phyloP scores from a whole-genome alignment of 2,797 vertebrate species.

The Peromyscus aztecus region DNA sequence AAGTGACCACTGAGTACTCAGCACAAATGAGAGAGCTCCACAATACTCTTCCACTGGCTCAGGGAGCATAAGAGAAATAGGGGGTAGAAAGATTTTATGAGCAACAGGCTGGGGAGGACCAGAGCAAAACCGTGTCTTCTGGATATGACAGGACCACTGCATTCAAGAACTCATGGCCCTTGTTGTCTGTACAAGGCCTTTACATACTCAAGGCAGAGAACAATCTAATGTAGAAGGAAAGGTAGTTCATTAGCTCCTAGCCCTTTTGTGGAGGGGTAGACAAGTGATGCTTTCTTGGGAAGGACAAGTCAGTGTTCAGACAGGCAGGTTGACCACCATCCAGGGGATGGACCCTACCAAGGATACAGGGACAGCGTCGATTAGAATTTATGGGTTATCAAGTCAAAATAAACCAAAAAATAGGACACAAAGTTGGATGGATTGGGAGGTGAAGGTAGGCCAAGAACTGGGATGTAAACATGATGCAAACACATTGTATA shows the following conservation, averaged over 20 bases:
- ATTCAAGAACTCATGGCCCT: neutral
- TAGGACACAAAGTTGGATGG: too few species aligned
- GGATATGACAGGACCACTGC: neutral
- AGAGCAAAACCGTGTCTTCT: neutral
- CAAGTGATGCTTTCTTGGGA: neutral
- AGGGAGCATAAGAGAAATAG: neutral
- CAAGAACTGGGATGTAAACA: too few species aligned
- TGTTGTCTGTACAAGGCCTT: neutral
- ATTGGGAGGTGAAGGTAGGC: neutral
- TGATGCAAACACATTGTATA: neutral
- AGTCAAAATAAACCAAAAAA: neutral
- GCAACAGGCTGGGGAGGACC: rapidly evolving
- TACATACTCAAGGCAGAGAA: too few species aligned
- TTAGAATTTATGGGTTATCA: neutral
- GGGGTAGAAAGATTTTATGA: neutral
- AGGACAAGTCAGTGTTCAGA: neutral
- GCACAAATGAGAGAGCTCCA: neutral
- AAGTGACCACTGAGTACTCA: neutral
- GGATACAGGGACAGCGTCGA: too few species aligned
- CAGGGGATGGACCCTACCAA: too few species aligned
- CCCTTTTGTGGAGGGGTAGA: neutral
- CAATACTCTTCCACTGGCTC: neutral
- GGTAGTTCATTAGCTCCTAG: neutral
- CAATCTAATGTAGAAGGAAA: neutral
- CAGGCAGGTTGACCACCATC: neutral